phyloP scores from a whole-genome alignment of 2,113 vertebrate species.

The Phrynocephalus versicolor region DNA sequence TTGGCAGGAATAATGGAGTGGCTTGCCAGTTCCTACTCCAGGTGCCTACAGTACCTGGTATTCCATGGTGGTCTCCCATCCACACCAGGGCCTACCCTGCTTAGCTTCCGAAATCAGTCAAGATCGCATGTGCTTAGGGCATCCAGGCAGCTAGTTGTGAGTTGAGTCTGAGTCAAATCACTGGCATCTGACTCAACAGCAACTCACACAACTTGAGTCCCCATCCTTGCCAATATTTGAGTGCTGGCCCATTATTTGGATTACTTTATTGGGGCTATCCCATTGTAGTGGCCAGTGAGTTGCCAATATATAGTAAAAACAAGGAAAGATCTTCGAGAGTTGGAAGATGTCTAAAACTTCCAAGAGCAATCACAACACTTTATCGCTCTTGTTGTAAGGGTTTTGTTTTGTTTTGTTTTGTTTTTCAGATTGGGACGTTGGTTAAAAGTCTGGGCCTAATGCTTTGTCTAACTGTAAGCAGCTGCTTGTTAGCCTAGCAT shows the following conservation, averaged over 20 bases:
- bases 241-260: background rate
- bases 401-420: background rate
- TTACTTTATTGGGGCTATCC: background rate
- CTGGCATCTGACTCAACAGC: no score
- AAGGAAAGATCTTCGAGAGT: conserved; percentile 64
- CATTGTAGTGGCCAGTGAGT: background rate
- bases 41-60: no score
- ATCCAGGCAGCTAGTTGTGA: no score
- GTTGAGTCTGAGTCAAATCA: no score
- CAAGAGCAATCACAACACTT: conserved; percentile 65
- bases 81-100: no score
- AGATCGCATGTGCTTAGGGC: no score
- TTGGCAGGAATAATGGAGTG: no score
- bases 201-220: no score
- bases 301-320: conserved; percentile 45
- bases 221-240: no score
- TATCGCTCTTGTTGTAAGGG: conserved; percentile 65
- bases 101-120: no score
- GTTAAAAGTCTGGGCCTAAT: conserved; percentile 72
- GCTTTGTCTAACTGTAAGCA: conserved; percentile 77
- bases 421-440: conserved; percentile 72
- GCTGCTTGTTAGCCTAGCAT: conserved; percentile 71
- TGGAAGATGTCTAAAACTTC: conserved; percentile 65
- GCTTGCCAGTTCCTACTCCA: no score
- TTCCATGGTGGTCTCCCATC: no score